These are phyloP conservation scores for Acrocephalus scirpaceus DNA, from an alignment of 2,797 vertebrate species.

Conservation along the genomic window DNA sequence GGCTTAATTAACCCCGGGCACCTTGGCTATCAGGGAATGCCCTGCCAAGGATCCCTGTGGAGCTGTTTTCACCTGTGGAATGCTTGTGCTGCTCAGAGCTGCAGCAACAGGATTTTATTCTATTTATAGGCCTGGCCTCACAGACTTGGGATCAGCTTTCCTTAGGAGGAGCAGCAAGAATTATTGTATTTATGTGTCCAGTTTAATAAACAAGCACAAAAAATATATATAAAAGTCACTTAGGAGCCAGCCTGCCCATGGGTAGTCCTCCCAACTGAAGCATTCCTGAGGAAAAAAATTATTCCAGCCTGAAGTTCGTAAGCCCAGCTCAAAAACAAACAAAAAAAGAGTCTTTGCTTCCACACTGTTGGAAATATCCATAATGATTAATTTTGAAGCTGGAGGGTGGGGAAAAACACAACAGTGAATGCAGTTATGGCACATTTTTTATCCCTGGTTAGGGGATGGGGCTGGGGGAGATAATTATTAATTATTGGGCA, in stretches of 20 bases:
- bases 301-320: neutral
- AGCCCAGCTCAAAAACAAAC: neutral
- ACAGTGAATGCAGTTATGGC: neutral
- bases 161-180: neutral
- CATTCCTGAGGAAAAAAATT: neutral
- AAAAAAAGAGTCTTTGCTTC: neutral
- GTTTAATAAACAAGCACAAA: neutral
- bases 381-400: neutral
- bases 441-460: neutral
- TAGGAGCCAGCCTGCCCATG: neutral
- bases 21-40: neutral
- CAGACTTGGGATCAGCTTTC: neutral
- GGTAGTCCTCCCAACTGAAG: neutral
- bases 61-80: conserved; percentile 27
- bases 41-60: neutral
- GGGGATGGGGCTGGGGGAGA: neutral
- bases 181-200: neutral
- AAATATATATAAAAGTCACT: neutral
- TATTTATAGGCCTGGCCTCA: neutral
- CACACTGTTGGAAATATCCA: neutral
- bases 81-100: neutral
- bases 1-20: conserved; percentile 34
- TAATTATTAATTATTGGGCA: neutral
- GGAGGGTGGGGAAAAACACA: neutral
- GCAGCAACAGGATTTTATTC: conserved; percentile 2